Evolutionary conservation across 2,888 invertebrate genomes (phyloP), one percentile per base, ranked within the genome.

Genomic region (Amphipyra berbera): DNA sequence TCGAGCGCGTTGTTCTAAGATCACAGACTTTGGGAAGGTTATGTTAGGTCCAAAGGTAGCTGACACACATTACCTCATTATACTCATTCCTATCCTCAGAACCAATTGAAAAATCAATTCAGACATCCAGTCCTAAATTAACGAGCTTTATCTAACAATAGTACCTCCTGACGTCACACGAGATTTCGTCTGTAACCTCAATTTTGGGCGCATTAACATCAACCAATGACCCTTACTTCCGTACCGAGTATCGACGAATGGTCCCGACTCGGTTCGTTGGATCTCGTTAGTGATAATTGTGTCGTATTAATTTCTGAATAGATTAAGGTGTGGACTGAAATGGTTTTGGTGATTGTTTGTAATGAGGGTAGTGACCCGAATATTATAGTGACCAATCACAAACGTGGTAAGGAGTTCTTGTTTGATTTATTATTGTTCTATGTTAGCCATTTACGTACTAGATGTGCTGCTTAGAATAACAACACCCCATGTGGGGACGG

Each of bases 201-300:
- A 64, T 67, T 76, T 66, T 57, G 65, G 58, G 61, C 33, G 62
- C 61, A 72, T 72, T 77, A 74, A 70, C 68, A 54, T 46, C 38
- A 70, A 64, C 70, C 68, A 81, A 81, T 81, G 81, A 69, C 58
- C 79, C 82, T 68, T 73, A 61, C 52, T 76, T 81, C 82, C 81
- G 73, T 52, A 30, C 55, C 58, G 53, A 58, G 42, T 55, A 68
- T 55, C 56, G 42, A 61, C 45, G 58, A 60, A 55, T 64, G 41
- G 45, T 55, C 27, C 48, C 60, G 73, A 48, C 42, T 50, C 62
- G 74, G 62, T 61, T 57, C 42, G 44, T 3, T 40, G 64, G 46
- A 41, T 38, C 54, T 54, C 61, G 64, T 76, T 71, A 62, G 68
- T 59, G 68, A 70, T 79, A 78, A 76, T 68, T 49, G 70, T 57